A percentile compares a stretch with the other conserved stretches of the same genome.
Conservation (phyloP, 2,113 vertebrate species). For the Speoplatyrhinus poulsoni region DNA sequence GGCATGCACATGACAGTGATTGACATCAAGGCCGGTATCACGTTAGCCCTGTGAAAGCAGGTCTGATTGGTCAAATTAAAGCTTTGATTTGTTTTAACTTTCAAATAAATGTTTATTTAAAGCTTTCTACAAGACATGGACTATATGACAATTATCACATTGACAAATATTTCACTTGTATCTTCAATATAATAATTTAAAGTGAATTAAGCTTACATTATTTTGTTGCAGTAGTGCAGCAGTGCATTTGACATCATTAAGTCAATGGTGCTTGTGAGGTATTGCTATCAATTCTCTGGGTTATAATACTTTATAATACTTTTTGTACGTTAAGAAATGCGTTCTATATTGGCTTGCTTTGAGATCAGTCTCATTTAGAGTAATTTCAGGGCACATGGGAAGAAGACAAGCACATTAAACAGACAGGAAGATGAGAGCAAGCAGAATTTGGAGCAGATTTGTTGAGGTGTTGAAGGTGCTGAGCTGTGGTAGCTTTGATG, state of each 20-base stretch:
- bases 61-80: background rate
- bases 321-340: too few species aligned
- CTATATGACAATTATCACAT: too few species aligned
- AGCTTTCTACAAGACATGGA: background rate
- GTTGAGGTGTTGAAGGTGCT: constrained; percentile 64
- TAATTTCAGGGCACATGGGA: constrained; percentile 47
- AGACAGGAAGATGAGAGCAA: constrained; percentile 35
- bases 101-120: background rate
- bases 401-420: constrained; percentile 49
- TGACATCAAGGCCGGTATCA: background rate
- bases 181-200: too few species aligned
- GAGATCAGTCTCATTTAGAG: constrained; percentile 16
- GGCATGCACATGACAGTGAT: background rate
- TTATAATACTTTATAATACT: too few species aligned
- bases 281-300: background rate
- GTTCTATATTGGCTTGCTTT: too few species aligned
- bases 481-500: constrained; percentile 62
- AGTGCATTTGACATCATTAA: background rate
- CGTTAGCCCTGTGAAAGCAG: background rate
- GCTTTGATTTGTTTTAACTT: background rate
- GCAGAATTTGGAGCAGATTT: constrained; percentile 60
- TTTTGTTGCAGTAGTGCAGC: background rate
- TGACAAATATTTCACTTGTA: too few species aligned
- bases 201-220: too few species aligned
- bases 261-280: background rate